Base-by-base conservation (phyloP, 37 sponge, comb jelly and placozoan species). In the Oscarella lobularis region DNA sequence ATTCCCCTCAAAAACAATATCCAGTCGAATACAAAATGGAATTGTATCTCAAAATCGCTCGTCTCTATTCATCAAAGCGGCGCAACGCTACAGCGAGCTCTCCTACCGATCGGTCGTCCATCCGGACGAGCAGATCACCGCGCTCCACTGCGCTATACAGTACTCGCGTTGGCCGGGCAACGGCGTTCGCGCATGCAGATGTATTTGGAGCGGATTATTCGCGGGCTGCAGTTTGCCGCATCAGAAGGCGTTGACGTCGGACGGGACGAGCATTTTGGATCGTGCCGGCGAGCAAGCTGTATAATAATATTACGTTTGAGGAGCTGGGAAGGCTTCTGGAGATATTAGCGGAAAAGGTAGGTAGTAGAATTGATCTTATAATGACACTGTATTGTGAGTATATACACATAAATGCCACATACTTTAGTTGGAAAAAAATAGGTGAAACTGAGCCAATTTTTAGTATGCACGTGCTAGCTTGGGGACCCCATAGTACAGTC, bases 51-150 rank as follows among this genome's bases (percentile, higher is more conserved):
- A 93, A 86, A 79, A 97, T 97, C 39, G 90, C 98, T 20, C 86
- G 68, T 38, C 81, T 97, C 37, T 93, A 88, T 97, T 97, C 79
- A 81, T 76, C 33, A 91, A 93, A 78, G 94, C 98, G 38, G 98
- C 98, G 30, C 66, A 88, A 14, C 84, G 91, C 0, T 97, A 97
- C 72, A 82, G 89, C 39, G 88, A 93, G 3, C 77, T 97, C 48
- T 87, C 92, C 29, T 93, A 90, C 35, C 88, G 91, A 36, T 77
- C 88, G 1, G 77, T 86, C 40, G 86, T 96, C 65, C 82, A 89
- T 54, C 81, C 80, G 0, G 78, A 82, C 32, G 90, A 96, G 75
- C 85, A 82, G 67, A 74, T 86, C 33, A 29, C 72, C 20, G 81
- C 90, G 0, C 86, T 93, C 27, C 82, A 82, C n/a, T n/a, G n/a